phyloP scores from a whole-genome alignment of 2,113 vertebrate species.

The Urocitellus parryii region DNA sequence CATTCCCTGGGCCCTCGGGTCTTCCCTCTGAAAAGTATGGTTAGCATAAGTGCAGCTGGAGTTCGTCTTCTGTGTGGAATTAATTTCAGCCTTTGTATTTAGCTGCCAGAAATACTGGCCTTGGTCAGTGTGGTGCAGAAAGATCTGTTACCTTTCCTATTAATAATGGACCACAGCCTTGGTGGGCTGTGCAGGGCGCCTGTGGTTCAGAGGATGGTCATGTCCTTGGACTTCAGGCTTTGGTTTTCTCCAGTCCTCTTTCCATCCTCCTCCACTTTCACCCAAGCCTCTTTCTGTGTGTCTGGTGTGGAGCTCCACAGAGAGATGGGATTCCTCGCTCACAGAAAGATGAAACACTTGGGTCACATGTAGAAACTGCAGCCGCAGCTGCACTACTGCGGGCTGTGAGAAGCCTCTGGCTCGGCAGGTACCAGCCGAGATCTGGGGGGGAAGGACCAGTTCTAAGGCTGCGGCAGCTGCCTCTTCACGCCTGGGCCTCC shows the following conservation, averaged over 20 bases:
- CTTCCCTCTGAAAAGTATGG: neutral
- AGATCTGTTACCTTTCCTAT: neutral
- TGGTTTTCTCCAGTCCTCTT: neutral
- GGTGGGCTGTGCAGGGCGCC: neutral
- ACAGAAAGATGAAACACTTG: neutral
- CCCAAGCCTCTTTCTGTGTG: neutral
- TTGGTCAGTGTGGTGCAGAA: neutral
- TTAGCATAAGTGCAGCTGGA: neutral
- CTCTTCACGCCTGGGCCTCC: accelerated
- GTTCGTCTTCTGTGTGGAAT: neutral
- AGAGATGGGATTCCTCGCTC: neutral
- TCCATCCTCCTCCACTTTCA: neutral
- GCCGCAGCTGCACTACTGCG: accelerated
- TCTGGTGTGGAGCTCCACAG: neutral
- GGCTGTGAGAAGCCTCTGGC: neutral
- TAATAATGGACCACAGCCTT: constrained; percentile 20
- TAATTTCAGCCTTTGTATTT: constrained; percentile 30
- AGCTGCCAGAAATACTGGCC: neutral
- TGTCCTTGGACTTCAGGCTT: neutral
- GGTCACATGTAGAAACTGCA: neutral
- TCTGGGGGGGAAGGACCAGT: neutral
- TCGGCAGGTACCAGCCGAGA: neutral
- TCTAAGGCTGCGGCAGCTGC: accelerated
- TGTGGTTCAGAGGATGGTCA: neutral
- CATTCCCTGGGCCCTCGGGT: neutral